Conservation (phyloP, 2,113 vertebrate genomes). For the Calyptommatus sinebrachiatus region DNA sequence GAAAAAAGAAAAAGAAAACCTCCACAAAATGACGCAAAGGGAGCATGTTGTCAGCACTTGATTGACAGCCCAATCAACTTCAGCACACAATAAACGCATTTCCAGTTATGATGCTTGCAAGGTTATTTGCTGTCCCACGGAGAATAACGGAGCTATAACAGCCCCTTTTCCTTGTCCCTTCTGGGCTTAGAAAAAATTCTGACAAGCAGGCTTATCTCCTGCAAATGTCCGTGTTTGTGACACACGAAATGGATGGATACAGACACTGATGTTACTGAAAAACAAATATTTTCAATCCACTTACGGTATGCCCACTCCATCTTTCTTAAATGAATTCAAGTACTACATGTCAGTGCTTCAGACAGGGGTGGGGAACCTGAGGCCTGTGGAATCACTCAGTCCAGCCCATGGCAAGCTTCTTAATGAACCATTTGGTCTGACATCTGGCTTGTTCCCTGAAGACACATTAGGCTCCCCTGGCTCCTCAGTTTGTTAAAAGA, state of each 20-base stretch:
- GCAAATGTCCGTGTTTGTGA: not conserved
- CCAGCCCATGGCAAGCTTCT: too few species aligned
- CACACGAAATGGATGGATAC: not conserved
- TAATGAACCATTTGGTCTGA: too few species aligned
- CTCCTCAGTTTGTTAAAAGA: too few species aligned
- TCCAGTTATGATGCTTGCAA: conserved; percentile 15
- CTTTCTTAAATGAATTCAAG: not conserved
- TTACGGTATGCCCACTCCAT: not conserved
- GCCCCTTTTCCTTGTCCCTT: not conserved
- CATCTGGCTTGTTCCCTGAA: too few species aligned
- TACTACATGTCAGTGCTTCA: not conserved
- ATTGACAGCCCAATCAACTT: conserved; percentile 14
- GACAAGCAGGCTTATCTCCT: conserved; percentile 13
- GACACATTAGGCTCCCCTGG: too few species aligned
- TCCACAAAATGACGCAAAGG: not conserved
- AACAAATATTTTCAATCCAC: not conserved
- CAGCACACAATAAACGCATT: not conserved
- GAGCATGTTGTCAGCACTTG: conserved; percentile 4
- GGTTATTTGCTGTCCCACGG: conserved; percentile 5
- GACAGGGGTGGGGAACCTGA: too few species aligned
- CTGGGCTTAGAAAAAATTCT: not conserved
- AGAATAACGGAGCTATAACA: conserved; percentile 4
- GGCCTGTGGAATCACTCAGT: too few species aligned
- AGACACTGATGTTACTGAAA: not conserved
- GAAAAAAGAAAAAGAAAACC: not conserved